These are phyloP conservation scores for Eretmochelys imbricata DNA, from an alignment of 2,113 vertebrate species.

Conservation along the genomic window DNA sequence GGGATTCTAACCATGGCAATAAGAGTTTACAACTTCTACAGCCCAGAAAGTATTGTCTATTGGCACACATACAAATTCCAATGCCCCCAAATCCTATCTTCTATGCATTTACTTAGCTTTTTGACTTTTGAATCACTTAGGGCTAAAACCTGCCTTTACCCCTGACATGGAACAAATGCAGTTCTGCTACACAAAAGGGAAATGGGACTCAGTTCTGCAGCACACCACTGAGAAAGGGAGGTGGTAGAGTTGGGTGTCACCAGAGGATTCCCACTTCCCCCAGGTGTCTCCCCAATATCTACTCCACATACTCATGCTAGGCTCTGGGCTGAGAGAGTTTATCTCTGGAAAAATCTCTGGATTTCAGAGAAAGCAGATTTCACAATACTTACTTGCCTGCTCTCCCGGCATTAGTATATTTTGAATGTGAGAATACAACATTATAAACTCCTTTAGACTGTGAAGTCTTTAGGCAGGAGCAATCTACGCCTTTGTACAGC, in stretches of 20 bases:
- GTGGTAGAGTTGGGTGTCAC: not conserved
- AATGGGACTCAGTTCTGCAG: not conserved
- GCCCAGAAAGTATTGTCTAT: not conserved
- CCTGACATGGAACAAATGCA: not conserved
- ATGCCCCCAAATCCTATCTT: not conserved
- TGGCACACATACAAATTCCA: rapidly evolving
- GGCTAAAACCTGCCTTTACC: not conserved
- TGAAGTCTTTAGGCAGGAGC: not conserved
- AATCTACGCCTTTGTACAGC: not conserved
- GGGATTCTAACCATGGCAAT: not conserved
- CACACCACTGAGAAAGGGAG: not conserved
- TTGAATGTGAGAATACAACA: not conserved
- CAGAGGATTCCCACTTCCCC: not conserved
- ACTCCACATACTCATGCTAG: not conserved
- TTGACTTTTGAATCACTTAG: not conserved
- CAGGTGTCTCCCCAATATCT: not conserved
- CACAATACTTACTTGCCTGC: not conserved
- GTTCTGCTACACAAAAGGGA: not conserved
- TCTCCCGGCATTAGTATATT: not conserved
- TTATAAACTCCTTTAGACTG: not conserved
- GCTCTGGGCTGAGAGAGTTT: not conserved
- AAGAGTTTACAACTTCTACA: no score
- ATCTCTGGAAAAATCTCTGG: not conserved
- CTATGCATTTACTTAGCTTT: not conserved
- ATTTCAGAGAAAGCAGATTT: not conserved